Percentiles rank a stretch among this genome's conserved stretches.
These are phyloP conservation scores for Empidonax traillii DNA, from an alignment of 2,113 vertebrate species.

Conservation along the genomic window DNA sequence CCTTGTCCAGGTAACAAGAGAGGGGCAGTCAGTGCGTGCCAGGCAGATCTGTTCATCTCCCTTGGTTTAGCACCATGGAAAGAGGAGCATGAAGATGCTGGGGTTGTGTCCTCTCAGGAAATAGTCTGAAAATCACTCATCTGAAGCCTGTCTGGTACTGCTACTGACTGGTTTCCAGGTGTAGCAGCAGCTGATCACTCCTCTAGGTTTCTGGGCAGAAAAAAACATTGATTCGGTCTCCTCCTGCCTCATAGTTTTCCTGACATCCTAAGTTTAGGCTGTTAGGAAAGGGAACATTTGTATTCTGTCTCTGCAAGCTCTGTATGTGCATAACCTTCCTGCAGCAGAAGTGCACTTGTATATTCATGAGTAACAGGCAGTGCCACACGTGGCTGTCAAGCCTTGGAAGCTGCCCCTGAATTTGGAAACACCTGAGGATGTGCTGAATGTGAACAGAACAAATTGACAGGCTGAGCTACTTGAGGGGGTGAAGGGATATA, in stretches of 20 bases:
- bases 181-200: not conserved
- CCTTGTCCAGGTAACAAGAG: not conserved
- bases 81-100: not conserved
- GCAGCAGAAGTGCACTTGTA: not conserved
- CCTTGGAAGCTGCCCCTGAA: not conserved
- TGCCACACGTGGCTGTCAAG: not conserved
- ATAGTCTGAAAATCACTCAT: not conserved
- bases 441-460: not conserved
- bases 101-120: not conserved
- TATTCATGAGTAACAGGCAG: not conserved
- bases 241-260: not conserved
- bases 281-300: not conserved
- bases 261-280: not conserved
- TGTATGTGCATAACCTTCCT: not conserved
- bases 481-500: accelerated
- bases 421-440: not conserved
- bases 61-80: not conserved
- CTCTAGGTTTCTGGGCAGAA: not conserved
- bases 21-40: not conserved
- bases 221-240: not conserved
- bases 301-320: not conserved
- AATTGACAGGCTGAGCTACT: not conserved
- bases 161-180: not conserved
- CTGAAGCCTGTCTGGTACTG: not conserved
- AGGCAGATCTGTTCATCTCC: not conserved